These are phyloP conservation scores for Crambe crambe DNA, from an alignment of 37 sponge, comb jelly and placozoan genomes.

Conservation along the genomic window DNA sequence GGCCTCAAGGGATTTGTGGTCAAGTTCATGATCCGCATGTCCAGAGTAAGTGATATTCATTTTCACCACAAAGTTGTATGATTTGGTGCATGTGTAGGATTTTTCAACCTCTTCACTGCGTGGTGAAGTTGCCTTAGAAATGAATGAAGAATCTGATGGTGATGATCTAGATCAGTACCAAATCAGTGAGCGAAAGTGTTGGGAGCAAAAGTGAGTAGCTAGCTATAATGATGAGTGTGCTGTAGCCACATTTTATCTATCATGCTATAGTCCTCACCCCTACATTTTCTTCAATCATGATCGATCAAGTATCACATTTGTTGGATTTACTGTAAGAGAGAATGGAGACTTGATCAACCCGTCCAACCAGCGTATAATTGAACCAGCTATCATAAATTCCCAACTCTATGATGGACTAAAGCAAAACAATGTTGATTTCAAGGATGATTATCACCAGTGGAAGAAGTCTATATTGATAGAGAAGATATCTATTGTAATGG, in stretches of 20 bases:
- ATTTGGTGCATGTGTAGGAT: slow-evolving; percentile 31
- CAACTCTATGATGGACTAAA: slow-evolving; percentile 51
- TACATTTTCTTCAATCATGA: slow-evolving; percentile 93
- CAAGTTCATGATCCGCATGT: slow-evolving; percentile 91
- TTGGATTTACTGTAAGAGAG: slow-evolving; percentile 64
- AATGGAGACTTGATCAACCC: slow-evolving; percentile 58
- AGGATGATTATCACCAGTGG: slow-evolving; percentile 63
- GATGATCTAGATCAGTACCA: slow-evolving; percentile 51
- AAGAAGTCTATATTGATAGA: slow-evolving; percentile 31
- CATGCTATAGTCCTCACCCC: slow-evolving; percentile 80
- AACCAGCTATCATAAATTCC: slow-evolving; percentile 37
- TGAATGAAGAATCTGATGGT: neutral
- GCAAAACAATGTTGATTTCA: slow-evolving; percentile 48
- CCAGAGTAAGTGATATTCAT: slow-evolving; percentile 59
- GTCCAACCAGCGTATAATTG: slow-evolving; percentile 14
- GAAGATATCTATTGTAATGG: slow-evolving; percentile 49
- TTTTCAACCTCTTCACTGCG: slow-evolving; percentile 81
- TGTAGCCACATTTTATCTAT: too few species aligned
- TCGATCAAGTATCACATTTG: slow-evolving; percentile 67
- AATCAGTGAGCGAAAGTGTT: slow-evolving; percentile 51
- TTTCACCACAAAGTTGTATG: too few species aligned
- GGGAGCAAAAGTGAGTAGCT: slow-evolving; percentile 68
- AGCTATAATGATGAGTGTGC: neutral
- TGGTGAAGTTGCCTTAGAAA: slow-evolving; percentile 30
- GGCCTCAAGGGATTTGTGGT: slow-evolving; percentile 80